These are phyloP conservation scores for Linnaemya tessellans DNA, from an alignment of 2,888 invertebrate species.

Conservation along the genomic window DNA sequence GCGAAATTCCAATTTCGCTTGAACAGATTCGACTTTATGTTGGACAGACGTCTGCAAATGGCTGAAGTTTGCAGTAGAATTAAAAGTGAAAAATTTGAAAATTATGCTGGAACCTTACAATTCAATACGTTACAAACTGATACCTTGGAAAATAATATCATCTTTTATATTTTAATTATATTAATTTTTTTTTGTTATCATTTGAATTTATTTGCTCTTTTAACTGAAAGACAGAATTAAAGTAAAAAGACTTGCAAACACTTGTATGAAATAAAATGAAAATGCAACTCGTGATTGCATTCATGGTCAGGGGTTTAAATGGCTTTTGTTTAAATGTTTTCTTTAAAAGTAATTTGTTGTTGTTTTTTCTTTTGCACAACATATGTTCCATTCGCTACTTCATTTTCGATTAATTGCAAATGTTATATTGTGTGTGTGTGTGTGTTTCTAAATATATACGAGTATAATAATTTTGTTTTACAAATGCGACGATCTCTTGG, in stretches of 20 bases:
- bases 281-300: slow-evolving; percentile 19
- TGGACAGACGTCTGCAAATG: too few species aligned
- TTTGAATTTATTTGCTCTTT: slow-evolving; percentile 39
- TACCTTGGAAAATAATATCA: too few species aligned
- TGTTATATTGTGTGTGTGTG: not conserved
- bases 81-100: too few species aligned
- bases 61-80: too few species aligned
- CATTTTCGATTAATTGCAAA: not conserved
- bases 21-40: too few species aligned
- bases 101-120: too few species aligned
- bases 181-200: slow-evolving; percentile 8
- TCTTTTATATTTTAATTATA: slow-evolving; percentile 12
- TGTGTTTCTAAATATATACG: not conserved
- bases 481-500: slow-evolving; percentile 26
- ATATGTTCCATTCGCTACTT: not conserved
- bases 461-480: not conserved
- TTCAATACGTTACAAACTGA: too few species aligned
- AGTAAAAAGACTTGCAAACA: not conserved
- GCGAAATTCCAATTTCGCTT: too few species aligned
- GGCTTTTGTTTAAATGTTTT: slow-evolving; percentile 31
- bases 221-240: slow-evolving; percentile 24
- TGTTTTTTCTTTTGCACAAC: not conserved
- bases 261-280: not conserved
- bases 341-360: slow-evolving; percentile 6
- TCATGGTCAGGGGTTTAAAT: slow-evolving; percentile 46